Conservation (phyloP, 1,140 invertebrate genomes). For the Onthophagus taurus region DNA sequence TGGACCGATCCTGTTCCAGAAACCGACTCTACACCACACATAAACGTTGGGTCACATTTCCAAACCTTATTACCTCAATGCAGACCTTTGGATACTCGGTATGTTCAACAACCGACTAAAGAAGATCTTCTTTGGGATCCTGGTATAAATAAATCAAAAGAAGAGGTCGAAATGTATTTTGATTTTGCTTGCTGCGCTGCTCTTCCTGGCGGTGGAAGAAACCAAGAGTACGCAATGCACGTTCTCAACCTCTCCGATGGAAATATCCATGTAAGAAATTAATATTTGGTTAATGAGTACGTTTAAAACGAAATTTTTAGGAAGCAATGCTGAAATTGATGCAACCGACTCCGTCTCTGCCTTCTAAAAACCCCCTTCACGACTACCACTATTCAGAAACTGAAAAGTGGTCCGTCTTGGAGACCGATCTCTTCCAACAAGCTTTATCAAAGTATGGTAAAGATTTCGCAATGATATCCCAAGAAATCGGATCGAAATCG, state of each 20-base stretch:
- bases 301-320: conserved; percentile 33
- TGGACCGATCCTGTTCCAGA: conserved; percentile 39
- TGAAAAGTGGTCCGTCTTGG: conserved; percentile 72
- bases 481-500: conserved; percentile 68
- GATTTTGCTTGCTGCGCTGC: conserved; percentile 89
- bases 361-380: conserved; percentile 62
- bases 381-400: conserved; percentile 66
- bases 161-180: conserved; percentile 75
- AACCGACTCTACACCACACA: conserved; percentile 52
- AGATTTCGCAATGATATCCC: conserved; percentile 54
- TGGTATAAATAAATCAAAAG: conserved; percentile 59
- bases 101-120: conserved; percentile 37
- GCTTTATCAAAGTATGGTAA: conserved; percentile 86
- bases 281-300: too few relatives aligned
- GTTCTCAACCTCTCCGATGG: conserved; percentile 77
- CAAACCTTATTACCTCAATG: conserved; percentile 63
- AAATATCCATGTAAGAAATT: conserved; percentile 65
- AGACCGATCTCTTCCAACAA: conserved; percentile 82
- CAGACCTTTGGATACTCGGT: conserved; percentile 29
- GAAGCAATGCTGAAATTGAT: conserved; percentile 74
- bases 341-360: conserved; percentile 58
- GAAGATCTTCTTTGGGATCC: conserved; percentile 84
- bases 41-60: conserved; percentile 84
- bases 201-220: conserved; percentile 80
- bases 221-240: conserved; percentile 91